phyloP scores from a whole-genome alignment of 2,888 invertebrate genomes.

The Auanema freiburgensis region DNA sequence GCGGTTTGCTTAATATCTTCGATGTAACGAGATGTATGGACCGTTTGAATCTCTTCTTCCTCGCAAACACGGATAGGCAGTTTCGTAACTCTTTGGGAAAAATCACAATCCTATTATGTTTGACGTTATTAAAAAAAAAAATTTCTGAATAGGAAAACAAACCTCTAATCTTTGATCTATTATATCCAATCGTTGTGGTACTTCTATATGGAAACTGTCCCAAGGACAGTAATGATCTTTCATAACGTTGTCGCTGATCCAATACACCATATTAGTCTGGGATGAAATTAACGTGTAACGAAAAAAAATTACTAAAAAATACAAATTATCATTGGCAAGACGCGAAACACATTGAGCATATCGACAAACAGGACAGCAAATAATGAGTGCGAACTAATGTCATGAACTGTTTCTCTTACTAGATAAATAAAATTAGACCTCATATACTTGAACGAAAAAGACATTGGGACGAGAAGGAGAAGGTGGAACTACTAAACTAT shows the following conservation, averaged over 20 bases:
- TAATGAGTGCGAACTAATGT: no score
- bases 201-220: conserved; percentile 56
- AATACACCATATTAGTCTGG: conserved; percentile 15
- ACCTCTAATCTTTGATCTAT: conserved; percentile 40
- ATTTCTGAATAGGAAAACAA: not conserved
- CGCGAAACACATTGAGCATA: no score
- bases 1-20: conserved; percentile 29
- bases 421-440: no score
- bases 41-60: conserved; percentile 30
- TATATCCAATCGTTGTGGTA: conserved; percentile 44
- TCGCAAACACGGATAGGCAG: conserved; percentile 31
- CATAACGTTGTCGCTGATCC: conserved; percentile 35
- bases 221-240: conserved; percentile 49
- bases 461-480: no score
- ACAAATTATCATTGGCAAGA: no score
- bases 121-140: conserved; percentile 5
- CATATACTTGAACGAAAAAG: no score
- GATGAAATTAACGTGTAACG: no score
- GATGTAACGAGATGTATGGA: conserved; percentile 46
- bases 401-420: no score
- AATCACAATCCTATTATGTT: not conserved
- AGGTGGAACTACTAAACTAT: no score
- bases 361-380: no score
- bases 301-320: no score
- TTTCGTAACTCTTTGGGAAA: conserved; percentile 17